Evolutionary conservation across 2,113 vertebrate genomes (phyloP).

Genomic region (Cephalopholis sonnerati): DNA sequence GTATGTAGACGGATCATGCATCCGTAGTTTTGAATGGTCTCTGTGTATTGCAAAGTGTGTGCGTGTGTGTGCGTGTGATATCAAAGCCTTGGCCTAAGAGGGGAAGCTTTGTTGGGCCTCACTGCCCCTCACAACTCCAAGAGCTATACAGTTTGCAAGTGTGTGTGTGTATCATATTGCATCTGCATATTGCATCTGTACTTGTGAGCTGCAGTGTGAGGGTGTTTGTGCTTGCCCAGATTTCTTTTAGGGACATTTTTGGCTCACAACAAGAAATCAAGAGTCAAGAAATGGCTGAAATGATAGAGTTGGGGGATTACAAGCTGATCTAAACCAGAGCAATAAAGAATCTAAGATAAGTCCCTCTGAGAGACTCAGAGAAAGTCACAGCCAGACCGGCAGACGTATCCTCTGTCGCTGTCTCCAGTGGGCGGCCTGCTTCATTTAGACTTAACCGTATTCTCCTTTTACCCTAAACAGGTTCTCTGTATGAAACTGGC

Average conservation of each 20-base stretch:
- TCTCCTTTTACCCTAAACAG: slow-evolving; percentile 35
- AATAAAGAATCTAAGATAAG: slow-evolving; percentile 45
- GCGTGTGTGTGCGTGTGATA: slow-evolving; percentile 31
- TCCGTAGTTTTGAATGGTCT: slow-evolving; percentile 55
- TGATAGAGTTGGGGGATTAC: slow-evolving; percentile 24
- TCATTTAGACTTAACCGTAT: slow-evolving; percentile 43
- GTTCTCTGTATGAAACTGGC: slow-evolving; percentile 54
- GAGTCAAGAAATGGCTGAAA: slow-evolving; percentile 27
- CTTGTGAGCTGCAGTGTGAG: slow-evolving; percentile 9
- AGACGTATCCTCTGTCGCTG: slow-evolving; percentile 41
- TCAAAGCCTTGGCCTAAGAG: slow-evolving; percentile 35
- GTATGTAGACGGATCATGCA: slow-evolving; percentile 31
- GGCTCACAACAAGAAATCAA: slow-evolving; percentile 30
- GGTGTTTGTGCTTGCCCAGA: slow-evolving; percentile 19
- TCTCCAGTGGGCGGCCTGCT: slow-evolving; percentile 37
- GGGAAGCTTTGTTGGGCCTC: slow-evolving; percentile 37
- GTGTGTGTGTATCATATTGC: slow-evolving; percentile 10
- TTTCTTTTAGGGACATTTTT: slow-evolving; percentile 10
- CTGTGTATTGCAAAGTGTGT: slow-evolving; percentile 51
- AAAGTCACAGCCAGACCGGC: slow-evolving; percentile 45
- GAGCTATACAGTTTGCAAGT: neutral
- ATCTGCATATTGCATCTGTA: slow-evolving; percentile 20
- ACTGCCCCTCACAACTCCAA: slow-evolving; percentile 33
- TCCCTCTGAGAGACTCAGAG: slow-evolving; percentile 33
- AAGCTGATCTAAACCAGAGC: slow-evolving; percentile 58